A percentile compares a stretch with the other conserved stretches of the same genome.
Conservation (phyloP, 2,113 vertebrate genomes). For the Myocastor coypus region DNA sequence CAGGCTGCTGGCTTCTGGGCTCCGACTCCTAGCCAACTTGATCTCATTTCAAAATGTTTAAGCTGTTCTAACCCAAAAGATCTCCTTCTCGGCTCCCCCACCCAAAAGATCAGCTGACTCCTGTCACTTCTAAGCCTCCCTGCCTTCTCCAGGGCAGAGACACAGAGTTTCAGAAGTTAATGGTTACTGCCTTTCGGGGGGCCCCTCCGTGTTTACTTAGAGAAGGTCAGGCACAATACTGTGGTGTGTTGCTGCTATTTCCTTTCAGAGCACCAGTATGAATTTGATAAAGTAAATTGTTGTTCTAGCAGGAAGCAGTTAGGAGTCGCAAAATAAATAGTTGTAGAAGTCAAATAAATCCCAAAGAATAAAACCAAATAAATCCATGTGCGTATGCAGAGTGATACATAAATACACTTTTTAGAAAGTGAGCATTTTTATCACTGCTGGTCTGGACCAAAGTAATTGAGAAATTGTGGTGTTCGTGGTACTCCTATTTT, state of each 20-base stretch:
- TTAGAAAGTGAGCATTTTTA: slow-evolving; percentile 78
- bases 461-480: slow-evolving; percentile 76
- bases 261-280: slow-evolving; percentile 79
- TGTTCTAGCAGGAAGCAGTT: slow-evolving; percentile 84
- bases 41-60: slow-evolving; percentile 75
- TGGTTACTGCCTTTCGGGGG: slow-evolving; percentile 65
- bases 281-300: slow-evolving; percentile 85
- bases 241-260: slow-evolving; percentile 72
- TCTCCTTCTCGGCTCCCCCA: slow-evolving; percentile 15
- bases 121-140: not conserved
- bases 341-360: slow-evolving; percentile 82
- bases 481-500: slow-evolving; percentile 39
- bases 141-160: not conserved
- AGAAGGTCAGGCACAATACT: slow-evolving; percentile 75
- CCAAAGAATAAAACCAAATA: slow-evolving; percentile 82
- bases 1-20: slow-evolving; percentile 75
- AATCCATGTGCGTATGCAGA: slow-evolving; percentile 77
- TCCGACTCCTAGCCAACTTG: slow-evolving; percentile 73
- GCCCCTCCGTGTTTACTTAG: slow-evolving; percentile 75
- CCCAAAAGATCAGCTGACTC: not conserved
- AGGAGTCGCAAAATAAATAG: slow-evolving; percentile 83
- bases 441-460: slow-evolving; percentile 66
- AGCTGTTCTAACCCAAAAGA: slow-evolving; percentile 27
- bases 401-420: slow-evolving; percentile 80
- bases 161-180: slow-evolving; percentile 48